Conservation (phyloP, 2,888 invertebrate species). For the Bhutanitis thaidina region DNA sequence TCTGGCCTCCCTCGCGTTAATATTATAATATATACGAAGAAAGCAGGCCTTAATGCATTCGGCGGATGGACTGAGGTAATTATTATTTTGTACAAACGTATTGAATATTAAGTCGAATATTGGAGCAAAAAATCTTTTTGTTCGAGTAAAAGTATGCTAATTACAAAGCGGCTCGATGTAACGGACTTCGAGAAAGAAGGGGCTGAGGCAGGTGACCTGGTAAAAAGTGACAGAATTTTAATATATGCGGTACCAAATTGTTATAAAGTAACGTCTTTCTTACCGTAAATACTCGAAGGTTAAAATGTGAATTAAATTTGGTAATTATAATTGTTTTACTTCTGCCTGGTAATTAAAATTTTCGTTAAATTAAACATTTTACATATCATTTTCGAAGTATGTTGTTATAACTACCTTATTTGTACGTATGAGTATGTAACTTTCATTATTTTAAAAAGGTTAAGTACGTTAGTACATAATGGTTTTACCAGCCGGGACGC, state of each 20-base stretch:
- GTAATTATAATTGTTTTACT: background rate
- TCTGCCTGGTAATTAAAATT: no score
- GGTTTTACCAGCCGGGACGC: no score
- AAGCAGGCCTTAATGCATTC: slow-evolving; percentile 59
- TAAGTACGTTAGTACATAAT: no score
- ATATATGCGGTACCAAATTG: slow-evolving; percentile 38
- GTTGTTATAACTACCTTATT: no score
- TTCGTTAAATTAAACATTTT: no score
- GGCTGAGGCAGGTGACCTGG: slow-evolving; percentile 56
- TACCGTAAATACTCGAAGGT: background rate
- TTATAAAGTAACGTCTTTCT: slow-evolving; percentile 21
- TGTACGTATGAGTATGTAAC: no score
- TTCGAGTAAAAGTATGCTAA: slow-evolving; percentile 63
- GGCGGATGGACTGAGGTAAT: slow-evolving; percentile 63
- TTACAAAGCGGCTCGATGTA: slow-evolving; percentile 37
- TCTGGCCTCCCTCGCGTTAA: slow-evolving; percentile 55
- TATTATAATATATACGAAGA: slow-evolving; percentile 68
- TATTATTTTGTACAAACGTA: slow-evolving; percentile 76
- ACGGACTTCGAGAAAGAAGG: slow-evolving; percentile 44
- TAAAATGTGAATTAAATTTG: background rate
- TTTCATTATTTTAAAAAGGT: no score
- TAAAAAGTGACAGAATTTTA: slow-evolving; percentile 58
- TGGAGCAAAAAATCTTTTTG: slow-evolving; percentile 64
- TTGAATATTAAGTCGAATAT: slow-evolving; percentile 65
- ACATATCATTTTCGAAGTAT: no score